Base-by-base conservation (phyloP, 37 sponge, comb jelly and placozoan genomes). In the Oopsacas minuta region DNA sequence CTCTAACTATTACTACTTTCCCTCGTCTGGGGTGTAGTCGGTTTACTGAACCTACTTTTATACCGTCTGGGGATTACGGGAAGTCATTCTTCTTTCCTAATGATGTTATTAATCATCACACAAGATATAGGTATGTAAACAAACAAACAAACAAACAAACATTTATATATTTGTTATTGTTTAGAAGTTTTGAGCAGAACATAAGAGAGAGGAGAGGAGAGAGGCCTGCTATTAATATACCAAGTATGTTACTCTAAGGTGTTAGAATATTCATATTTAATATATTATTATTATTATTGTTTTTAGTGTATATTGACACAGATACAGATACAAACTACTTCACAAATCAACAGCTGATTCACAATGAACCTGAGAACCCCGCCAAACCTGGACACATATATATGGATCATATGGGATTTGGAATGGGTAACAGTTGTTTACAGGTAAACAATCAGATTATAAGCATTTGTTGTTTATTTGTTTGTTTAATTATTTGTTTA, bases 401-500 rank as follows among this genome's bases (percentile, higher is more conserved):
- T 89, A 87, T 92, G 88, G 97, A 97, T 83, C 89, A 91, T 49
- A 97, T 92, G 97, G 95, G 95, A 10, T 91, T 92, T 85, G 97
- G 97, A 23, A 97, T 97, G 97, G 93, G 97, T n/a, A 91, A 90
- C 42, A 89, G 88, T 82, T 97, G 97, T 52, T 52, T 97, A 8
- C 97, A 97, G 90, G 93, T 92, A 52, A 35, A 53, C 35, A 12
- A 36, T 12, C 53, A 17, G 49, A 17, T 42, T 8, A 17, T 8
- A 17, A 17, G 49, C 15, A 17, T 8, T 42, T 42, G 49, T 42
- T 42, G 49, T 42, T 42, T 8, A 17, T 42, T 17, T 42, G 8
- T 42, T 17, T 42, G 15, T 42, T 17, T 42, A 17, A 42, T 42
- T 42, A 15, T 42, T 42, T 42, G 49, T 42, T 42, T 42, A 17